Evolutionary conservation across 1,140 invertebrate species (phyloP).

Genomic region (Zophobas morio): DNA sequence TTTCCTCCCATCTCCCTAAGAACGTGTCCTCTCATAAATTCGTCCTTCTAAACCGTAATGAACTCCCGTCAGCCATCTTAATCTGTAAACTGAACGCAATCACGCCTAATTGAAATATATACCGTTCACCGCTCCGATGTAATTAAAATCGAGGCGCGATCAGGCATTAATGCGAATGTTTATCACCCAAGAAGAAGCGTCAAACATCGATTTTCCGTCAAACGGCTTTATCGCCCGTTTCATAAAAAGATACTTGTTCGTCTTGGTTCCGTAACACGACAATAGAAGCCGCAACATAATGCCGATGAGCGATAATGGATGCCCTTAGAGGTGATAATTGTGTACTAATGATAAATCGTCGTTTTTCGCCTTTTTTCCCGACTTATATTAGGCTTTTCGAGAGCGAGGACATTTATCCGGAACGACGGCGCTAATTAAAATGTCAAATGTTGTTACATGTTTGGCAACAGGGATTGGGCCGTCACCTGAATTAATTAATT

Average conservation of each 20-base stretch:
- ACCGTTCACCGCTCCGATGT: not conserved
- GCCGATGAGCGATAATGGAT: not conserved
- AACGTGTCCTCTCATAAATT: not conserved
- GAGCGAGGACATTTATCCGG: not conserved
- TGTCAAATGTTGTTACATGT: not conserved
- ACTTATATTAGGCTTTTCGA: not conserved
- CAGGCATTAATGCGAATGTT: constrained; percentile 5
- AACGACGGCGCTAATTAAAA: not conserved
- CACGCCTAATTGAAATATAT: not conserved
- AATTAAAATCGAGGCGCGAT: not conserved
- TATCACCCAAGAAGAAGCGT: not conserved
- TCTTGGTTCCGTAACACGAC: constrained; percentile 1
- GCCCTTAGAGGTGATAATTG: not conserved
- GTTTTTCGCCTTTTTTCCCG: not conserved
- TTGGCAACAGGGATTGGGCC: not conserved
- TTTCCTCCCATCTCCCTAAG: too few species aligned
- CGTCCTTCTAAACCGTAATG: not conserved
- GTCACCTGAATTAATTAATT: too few species aligned
- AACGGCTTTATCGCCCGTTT: not conserved
- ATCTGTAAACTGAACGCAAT: not conserved
- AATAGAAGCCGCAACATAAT: not conserved
- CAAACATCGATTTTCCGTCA: not conserved
- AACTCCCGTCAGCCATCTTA: not conserved
- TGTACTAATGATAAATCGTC: constrained; percentile 1
- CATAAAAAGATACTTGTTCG: constrained; percentile 17